These are phyloP conservation scores for Archilochus colubris DNA, from an alignment of 2,113 vertebrate species.

Conservation along the genomic window DNA sequence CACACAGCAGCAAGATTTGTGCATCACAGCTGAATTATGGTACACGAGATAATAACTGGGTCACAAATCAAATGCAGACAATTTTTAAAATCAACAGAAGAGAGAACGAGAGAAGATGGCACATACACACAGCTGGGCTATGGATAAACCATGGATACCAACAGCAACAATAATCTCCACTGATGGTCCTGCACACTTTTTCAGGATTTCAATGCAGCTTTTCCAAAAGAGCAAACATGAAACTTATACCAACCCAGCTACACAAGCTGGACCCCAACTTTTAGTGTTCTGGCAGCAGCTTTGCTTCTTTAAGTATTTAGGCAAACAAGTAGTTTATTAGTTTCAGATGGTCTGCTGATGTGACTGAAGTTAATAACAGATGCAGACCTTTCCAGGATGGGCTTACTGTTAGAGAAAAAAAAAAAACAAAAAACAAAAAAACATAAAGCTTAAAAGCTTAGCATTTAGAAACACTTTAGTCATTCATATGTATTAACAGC, in stretches of 20 bases:
- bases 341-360: neutral
- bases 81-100: neutral
- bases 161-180: neutral
- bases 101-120: neutral
- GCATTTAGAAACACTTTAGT: neutral
- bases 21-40: neutral
- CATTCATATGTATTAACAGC: neutral
- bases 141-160: neutral
- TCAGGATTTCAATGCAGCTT: neutral
- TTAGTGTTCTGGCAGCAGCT: neutral
- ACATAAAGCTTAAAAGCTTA: neutral
- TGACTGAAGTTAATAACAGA: neutral
- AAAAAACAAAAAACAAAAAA: neutral
- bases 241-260: neutral
- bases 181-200: neutral
- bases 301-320: neutral
- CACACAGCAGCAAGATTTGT: neutral
- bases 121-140: neutral
- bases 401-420: neutral
- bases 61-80: neutral
- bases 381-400: neutral
- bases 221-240: neutral
- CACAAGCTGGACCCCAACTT: neutral
- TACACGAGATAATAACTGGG: fast-evolving
- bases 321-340: neutral